Evolutionary conservation across 2,113 vertebrate species (phyloP), one percentile per base, ranked within the genome.

Genomic region (Thymallus thymallus): DNA sequence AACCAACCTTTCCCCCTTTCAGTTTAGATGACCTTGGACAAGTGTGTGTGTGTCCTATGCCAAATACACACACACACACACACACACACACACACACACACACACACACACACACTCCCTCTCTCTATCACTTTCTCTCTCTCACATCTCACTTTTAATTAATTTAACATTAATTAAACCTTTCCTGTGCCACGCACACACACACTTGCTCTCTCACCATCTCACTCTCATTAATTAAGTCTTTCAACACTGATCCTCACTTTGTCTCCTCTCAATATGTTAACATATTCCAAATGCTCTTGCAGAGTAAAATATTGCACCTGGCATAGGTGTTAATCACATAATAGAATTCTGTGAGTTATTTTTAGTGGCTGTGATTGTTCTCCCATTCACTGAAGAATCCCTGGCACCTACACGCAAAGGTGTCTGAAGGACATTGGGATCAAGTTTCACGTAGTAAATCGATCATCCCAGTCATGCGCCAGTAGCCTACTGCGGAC

Each of bases 401-500:
- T 46, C 45, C 35, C 26, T 46, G 68, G 30, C 35, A 22, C 26
- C 20, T n/a, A 32, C 35, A 22, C n/a, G 35, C n/a, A 1, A 32
- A 29, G 23, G 30, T 62, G 35, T 66, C 23, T 75, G 56, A 62
- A 75, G 73, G 67, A 48, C 66, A 32, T 41, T 4, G 32, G 73
- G 23, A 58, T 75, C 62, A 65, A n/a, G 35, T 65, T 73, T 75
- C 35, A 45, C 23, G 60, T 20, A 29, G 30, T 35, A 45, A 9
- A 41, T 68, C 10, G 5, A n/a, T 68, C 16, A 65, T 65, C 56
- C 56, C 6, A 60, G 56, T 45, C 4, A 60, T 6, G 5, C 56
- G 23, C 18, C 56, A 60, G 18, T 60, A 60, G 14, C 48, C 56
- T 22, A 60, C 14, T 55, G 2, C 7, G 6, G 56, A 23, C n/a